Base-by-base conservation (phyloP, 2,888 invertebrate species). In the Schizotus pectinicornis region DNA sequence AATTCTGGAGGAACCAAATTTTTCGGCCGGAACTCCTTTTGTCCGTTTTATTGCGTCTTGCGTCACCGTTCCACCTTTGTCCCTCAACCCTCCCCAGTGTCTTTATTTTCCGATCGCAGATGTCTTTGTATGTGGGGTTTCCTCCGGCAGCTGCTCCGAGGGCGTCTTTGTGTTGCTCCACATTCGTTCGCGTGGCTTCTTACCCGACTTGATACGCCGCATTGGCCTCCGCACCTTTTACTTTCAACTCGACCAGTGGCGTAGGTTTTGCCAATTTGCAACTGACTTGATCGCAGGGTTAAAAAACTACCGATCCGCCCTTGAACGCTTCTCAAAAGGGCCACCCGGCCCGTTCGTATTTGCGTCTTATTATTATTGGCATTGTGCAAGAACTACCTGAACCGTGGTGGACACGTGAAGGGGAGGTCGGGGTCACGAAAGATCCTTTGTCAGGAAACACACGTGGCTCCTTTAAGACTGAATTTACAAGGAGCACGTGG, bases 351-450 rank as follows among this genome's bases (percentile, higher is more conserved):
- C 13, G 14, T 22, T 33, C 6, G n/a, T 9, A 7, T 37, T 59
- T 61, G 53, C 59, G 46, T 41, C 54, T 52, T 59, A 61, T 49
- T 57, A 43, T 56, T 22, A 22, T 22, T 22, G 22, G 54, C 61
- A 66, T 63, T 64, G 62, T 56, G 53, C 54, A 64, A 60, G 31
- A 35, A 37, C 34, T 61, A 56, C 59, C 55, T 50, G 56, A 49
- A 43, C 49, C 36, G 41, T 49, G 39, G 45, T 51, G 56, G 43
- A 54, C 42, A 43, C 45, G 50, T 53, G 46, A 63, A 52, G 46
- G 56, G 58, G 39, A 51, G 35, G 14, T 30, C 39, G 47, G 55
- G 54, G 47, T 12, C 33, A 39, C 60, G 59, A 60, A 59, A 54
- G 57, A 57, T 61, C 61, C 57, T 43, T 56, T 61, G 54, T 45